Percentiles rank a stretch among this genome's conserved stretches.
Evolutionary conservation across 30 jellyfish, hydroid and myxozoan species (phyloP).

Genomic region (Aurelia aurita): DNA sequence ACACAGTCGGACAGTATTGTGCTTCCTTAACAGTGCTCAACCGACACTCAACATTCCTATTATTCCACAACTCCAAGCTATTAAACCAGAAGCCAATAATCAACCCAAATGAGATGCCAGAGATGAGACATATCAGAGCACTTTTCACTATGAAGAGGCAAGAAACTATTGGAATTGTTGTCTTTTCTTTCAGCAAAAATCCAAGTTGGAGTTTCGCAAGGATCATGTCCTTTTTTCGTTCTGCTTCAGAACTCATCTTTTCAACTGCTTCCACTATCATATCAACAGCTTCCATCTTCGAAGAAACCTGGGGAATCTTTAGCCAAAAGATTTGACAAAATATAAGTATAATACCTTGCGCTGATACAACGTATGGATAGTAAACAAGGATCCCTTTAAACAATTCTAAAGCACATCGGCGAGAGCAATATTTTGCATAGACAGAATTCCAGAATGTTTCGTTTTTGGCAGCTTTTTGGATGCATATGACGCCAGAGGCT

Average conservation of each 20-base stretch:
- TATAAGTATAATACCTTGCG: slow-evolving; percentile 43
- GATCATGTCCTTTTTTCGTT: neutral
- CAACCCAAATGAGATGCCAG: neutral
- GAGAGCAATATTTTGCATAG: slow-evolving; percentile 53
- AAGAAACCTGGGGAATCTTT: slow-evolving; percentile 28
- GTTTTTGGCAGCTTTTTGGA: neutral
- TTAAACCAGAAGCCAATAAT: neutral
- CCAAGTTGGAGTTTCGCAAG: neutral
- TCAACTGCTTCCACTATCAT: too few species aligned
- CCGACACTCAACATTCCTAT: neutral
- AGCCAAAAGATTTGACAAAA: slow-evolving; percentile 63
- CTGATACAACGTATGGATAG: slow-evolving; percentile 19
- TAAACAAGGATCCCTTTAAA: slow-evolving; percentile 26
- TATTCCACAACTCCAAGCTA: neutral
- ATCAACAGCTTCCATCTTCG: slow-evolving; percentile 20
- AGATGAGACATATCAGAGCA: neutral
- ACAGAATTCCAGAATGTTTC: slow-evolving; percentile 16
- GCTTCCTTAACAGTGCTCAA: neutral
- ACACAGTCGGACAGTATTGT: neutral
- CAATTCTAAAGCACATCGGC: slow-evolving; percentile 55
- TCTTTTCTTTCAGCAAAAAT: neutral
- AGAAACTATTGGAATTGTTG: neutral
- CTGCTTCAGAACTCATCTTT: too few species aligned
- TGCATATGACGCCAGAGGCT: slow-evolving; percentile 43
- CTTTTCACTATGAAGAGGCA: neutral